phyloP scores from a whole-genome alignment of 2,113 vertebrate genomes.

The Erpornis zantholeuca region DNA sequence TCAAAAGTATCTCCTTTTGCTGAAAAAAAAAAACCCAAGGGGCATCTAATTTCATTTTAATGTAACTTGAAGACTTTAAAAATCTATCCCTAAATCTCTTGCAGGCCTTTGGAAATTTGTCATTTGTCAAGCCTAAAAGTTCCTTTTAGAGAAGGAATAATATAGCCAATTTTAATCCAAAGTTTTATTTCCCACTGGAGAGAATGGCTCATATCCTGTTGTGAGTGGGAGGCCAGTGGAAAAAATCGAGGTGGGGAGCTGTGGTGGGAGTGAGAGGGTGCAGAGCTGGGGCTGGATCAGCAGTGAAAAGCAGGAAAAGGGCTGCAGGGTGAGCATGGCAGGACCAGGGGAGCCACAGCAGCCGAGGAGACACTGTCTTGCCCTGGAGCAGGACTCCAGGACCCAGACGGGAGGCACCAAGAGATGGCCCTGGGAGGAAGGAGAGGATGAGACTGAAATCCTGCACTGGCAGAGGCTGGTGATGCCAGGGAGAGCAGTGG shows the following conservation, averaged over 20 bases:
- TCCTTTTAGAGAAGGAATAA: constrained; percentile 32
- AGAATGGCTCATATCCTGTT: constrained; percentile 38
- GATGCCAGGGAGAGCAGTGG: not conserved
- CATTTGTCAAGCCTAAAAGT: not conserved
- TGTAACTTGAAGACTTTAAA: not conserved
- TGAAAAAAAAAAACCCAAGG: not conserved
- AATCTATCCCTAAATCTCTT: constrained; percentile 4
- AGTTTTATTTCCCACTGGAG: constrained; percentile 39
- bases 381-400: not conserved
- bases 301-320: not conserved
- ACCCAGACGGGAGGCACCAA: not conserved
- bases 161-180: constrained; percentile 16
- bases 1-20: not conserved
- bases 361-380: not conserved
- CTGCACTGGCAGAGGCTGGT: not conserved
- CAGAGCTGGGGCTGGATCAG: not conserved
- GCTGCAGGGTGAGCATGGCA: not conserved
- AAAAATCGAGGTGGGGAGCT: not conserved
- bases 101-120: not conserved
- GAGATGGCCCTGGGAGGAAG: not conserved
- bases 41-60: not conserved
- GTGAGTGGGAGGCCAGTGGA: not conserved
- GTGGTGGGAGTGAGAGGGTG: not conserved
- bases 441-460: not conserved
- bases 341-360: not conserved